phyloP scores from a whole-genome alignment of 1,140 invertebrate species.

The Fopius arisanus region DNA sequence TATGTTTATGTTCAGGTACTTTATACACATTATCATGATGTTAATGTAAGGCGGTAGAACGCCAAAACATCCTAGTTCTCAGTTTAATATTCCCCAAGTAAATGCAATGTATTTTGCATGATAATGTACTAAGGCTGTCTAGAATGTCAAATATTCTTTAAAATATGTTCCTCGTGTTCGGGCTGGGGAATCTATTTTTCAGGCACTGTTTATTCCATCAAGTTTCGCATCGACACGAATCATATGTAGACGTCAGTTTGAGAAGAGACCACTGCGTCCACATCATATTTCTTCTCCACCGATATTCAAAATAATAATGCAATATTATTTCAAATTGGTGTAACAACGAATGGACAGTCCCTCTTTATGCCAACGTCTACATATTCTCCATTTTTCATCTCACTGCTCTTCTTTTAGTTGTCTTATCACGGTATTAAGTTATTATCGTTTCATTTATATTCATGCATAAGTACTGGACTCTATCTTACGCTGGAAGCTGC shows the following conservation, averaged over 20 bases:
- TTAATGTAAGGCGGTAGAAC: conserved; percentile 47
- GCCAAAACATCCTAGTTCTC: background rate
- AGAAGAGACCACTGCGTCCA: too few species aligned
- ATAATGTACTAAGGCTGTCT: background rate
- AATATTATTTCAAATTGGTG: too few species aligned
- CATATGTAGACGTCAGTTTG: too few species aligned
- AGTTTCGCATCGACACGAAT: background rate
- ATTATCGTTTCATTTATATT: background rate
- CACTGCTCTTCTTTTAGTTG: background rate
- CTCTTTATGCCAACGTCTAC: background rate
- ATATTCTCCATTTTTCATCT: background rate
- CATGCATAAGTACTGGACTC: background rate
- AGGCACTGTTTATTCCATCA: background rate
- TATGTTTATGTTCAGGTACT: conserved; percentile 63
- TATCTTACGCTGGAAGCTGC: too few species aligned
- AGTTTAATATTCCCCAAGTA: background rate
- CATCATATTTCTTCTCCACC: too few species aligned
- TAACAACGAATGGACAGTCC: too few species aligned
- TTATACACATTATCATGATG: conserved; percentile 61
- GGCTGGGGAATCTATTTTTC: background rate
- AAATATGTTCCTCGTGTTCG: background rate
- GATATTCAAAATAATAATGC: too few species aligned
- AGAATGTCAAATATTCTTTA: background rate
- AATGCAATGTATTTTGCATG: conserved; percentile 1
- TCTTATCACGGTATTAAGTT: background rate